These are phyloP conservation scores for Lasioglossum baleicum DNA, from an alignment of 1,140 invertebrate genomes.

Conservation along the genomic window DNA sequence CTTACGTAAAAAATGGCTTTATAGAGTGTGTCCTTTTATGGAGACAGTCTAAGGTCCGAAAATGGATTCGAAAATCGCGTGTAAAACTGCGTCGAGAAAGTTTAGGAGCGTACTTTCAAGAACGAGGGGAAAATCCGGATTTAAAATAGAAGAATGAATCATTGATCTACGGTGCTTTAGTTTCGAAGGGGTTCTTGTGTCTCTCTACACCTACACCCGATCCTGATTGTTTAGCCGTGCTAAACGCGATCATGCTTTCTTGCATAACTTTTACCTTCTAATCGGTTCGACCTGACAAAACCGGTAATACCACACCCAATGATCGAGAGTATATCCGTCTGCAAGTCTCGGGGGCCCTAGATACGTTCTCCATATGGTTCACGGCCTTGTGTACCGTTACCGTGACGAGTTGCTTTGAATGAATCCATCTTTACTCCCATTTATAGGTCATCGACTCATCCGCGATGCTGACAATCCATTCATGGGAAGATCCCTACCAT, in stretches of 20 bases:
- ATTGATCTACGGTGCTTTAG: constrained; percentile 1
- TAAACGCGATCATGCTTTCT: constrained; percentile 54
- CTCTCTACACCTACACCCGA: constrained; percentile 39
- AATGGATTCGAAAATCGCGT: too few species aligned
- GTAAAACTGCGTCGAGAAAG: too few species aligned
- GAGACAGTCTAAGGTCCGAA: too few species aligned
- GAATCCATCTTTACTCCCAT: constrained; percentile 33
- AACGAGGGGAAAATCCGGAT: not conserved
- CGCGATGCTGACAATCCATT: not conserved
- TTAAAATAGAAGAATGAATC: constrained; percentile 30
- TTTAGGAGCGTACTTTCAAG: not conserved
- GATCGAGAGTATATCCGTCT: constrained; percentile 42
- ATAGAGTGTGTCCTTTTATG: too few species aligned
- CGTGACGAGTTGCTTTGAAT: constrained; percentile 57
- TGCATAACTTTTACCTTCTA: constrained; percentile 67
- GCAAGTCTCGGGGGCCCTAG: not conserved
- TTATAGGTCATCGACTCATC: constrained; percentile 42
- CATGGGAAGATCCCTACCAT: not conserved
- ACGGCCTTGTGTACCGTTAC: constrained; percentile 56
- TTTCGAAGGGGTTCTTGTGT: not conserved
- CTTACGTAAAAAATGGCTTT: too few species aligned
- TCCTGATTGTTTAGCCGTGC: constrained; percentile 35
- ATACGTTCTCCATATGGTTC: constrained; percentile 30
- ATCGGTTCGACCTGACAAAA: constrained; percentile 62
- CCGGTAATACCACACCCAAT: constrained; percentile 71